Conservation (phyloP, 2,797 vertebrate genomes). For the Tokudaia tokunoshimensis region DNA sequence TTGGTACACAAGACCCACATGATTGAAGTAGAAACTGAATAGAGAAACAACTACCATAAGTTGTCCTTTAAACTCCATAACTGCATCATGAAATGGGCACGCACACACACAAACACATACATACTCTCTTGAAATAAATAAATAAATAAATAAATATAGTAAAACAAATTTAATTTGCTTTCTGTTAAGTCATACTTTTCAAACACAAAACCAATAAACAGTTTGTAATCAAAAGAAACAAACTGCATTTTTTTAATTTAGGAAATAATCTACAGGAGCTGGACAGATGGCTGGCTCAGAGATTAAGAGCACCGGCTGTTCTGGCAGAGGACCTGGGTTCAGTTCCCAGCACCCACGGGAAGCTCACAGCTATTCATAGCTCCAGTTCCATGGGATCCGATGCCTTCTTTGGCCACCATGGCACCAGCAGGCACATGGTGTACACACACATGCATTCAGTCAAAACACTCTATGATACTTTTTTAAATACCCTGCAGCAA, state of each 20-base stretch:
- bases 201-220: background rate
- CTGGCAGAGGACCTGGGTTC: background rate
- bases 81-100: background rate
- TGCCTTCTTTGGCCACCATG: background rate
- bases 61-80: background rate
- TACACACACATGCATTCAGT: background rate
- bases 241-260: background rate
- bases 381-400: background rate
- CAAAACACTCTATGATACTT: background rate
- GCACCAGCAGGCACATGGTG: background rate
- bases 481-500: background rate
- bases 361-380: background rate
- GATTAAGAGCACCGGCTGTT: background rate
- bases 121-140: background rate
- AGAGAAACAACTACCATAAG: background rate
- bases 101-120: no score
- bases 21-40: background rate
- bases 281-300: background rate
- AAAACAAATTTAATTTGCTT: background rate
- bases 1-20: background rate
- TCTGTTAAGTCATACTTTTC: slow-evolving; percentile 13
- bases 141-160: background rate
- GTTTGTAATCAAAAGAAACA: slow-evolving; percentile 16
- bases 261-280: background rate
- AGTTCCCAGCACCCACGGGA: background rate